Percentiles rank a stretch among this genome's conserved stretches.
These are phyloP conservation scores for Eustalomyia histrio DNA, from an alignment of 2,888 invertebrate genomes.

Conservation along the genomic window DNA sequence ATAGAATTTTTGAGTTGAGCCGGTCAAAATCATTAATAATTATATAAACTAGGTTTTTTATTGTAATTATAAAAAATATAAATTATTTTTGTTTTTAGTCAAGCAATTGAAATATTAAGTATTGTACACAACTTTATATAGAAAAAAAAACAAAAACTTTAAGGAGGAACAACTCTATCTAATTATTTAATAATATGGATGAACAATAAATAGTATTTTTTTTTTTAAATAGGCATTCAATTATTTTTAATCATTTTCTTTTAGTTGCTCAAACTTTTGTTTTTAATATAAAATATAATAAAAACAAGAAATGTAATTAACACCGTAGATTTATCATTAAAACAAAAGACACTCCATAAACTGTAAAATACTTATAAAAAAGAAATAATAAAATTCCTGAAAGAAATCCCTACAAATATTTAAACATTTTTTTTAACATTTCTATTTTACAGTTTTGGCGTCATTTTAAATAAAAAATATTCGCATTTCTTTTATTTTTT, in stretches of 20 bases:
- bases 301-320: slow-evolving; percentile 36
- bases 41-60: neutral
- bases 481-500: slow-evolving; percentile 51
- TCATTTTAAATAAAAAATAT: slow-evolving; percentile 27
- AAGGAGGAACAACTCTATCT: slow-evolving; percentile 28
- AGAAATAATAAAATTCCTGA: slow-evolving; percentile 17
- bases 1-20: too few relatives aligned
- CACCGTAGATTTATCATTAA: slow-evolving; percentile 38
- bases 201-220: slow-evolving; percentile 48
- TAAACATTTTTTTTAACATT: slow-evolving; percentile 38
- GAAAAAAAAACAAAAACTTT: slow-evolving; percentile 13
- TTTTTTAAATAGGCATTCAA: slow-evolving; percentile 44
- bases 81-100: slow-evolving; percentile 42
- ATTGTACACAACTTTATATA: slow-evolving; percentile 49
- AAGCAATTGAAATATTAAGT: slow-evolving; percentile 30
- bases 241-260: slow-evolving; percentile 38
- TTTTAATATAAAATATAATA: slow-evolving; percentile 22
- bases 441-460: slow-evolving; percentile 34
- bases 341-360: slow-evolving; percentile 63
- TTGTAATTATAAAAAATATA: slow-evolving; percentile 31
- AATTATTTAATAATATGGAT: slow-evolving; percentile 48
- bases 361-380: slow-evolving; percentile 44
- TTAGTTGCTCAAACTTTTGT: slow-evolving; percentile 56
- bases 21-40: too few relatives aligned
- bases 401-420: slow-evolving; percentile 32